These are phyloP conservation scores for Peromyscus nudipes DNA, from an alignment of 2,797 vertebrate genomes.

Conservation along the genomic window DNA sequence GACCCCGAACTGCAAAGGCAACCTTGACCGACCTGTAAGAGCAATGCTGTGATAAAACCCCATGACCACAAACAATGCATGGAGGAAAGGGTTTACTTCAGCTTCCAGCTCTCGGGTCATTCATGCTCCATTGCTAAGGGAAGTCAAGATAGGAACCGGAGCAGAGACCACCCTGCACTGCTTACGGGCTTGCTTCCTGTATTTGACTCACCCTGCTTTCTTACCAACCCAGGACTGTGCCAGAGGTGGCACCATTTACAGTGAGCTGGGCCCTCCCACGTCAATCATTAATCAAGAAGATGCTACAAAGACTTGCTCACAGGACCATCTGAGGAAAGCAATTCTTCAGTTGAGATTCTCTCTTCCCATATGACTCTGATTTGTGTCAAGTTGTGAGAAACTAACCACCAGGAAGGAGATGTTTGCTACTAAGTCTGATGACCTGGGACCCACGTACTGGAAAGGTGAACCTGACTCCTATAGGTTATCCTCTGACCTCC, in stretches of 20 bases:
- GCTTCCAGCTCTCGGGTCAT: neutral
- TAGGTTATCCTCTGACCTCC: neutral
- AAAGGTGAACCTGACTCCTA: neutral
- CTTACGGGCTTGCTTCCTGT: neutral
- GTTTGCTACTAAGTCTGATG: neutral
- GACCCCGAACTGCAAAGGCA: neutral
- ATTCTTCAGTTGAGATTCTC: neutral
- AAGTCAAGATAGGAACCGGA: neutral
- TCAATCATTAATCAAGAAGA: neutral
- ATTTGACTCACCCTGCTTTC: neutral
- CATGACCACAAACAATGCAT: rapidly evolving
- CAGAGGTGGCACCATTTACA: neutral
- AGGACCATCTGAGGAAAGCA: no score
- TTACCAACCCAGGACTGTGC: neutral
- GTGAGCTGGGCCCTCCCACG: neutral
- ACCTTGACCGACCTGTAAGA: neutral
- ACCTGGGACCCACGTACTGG: neutral
- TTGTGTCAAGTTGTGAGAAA: neutral
- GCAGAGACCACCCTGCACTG: neutral
- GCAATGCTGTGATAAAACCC: neutral
- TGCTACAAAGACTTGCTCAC: neutral
- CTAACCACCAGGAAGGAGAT: neutral
- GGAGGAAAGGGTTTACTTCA: neutral
- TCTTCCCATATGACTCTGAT: neutral
- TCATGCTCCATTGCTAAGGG: neutral